A percentile compares a stretch with the other conserved stretches of the same genome.
These are phyloP conservation scores for Dryobota labecula DNA, from an alignment of 2,888 invertebrate genomes.

Conservation along the genomic window DNA sequence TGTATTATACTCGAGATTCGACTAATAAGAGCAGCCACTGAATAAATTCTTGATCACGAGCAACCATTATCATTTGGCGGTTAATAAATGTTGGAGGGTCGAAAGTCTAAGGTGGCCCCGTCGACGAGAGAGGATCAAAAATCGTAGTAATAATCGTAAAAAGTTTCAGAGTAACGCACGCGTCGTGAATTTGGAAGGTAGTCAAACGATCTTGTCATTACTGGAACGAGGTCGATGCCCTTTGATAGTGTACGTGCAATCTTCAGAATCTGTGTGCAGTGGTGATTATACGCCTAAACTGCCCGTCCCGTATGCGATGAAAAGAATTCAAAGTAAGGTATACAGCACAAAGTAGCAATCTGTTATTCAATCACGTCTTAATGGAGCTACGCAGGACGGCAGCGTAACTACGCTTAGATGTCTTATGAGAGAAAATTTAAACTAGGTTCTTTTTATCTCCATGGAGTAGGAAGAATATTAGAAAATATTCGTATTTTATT, in stretches of 20 bases:
- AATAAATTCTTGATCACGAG: slow-evolving; percentile 83
- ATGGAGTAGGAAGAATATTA: slow-evolving; percentile 30
- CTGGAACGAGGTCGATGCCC: slow-evolving; percentile 73
- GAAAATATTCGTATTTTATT: slow-evolving; percentile 36
- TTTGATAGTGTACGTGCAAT: slow-evolving; percentile 71
- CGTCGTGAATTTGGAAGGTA: slow-evolving; percentile 83
- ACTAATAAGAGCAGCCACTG: slow-evolving; percentile 72
- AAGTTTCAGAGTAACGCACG: slow-evolving; percentile 86
- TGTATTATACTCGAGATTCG: slow-evolving; percentile 62
- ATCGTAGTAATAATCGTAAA: slow-evolving; percentile 88
- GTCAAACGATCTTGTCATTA: slow-evolving; percentile 81
- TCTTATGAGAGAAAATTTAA: slow-evolving; percentile 44
- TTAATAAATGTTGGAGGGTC: slow-evolving; percentile 83
- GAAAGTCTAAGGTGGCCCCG: slow-evolving; percentile 81
- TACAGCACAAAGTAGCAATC: slow-evolving; percentile 57
- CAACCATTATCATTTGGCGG: slow-evolving; percentile 86
- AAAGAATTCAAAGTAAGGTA: slow-evolving; percentile 58
- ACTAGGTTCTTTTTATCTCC: slow-evolving; percentile 26
- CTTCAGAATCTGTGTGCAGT: slow-evolving; percentile 65
- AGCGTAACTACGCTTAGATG: slow-evolving; percentile 45
- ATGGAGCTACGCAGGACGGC: slow-evolving; percentile 50
- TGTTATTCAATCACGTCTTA: slow-evolving; percentile 66
- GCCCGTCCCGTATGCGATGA: slow-evolving; percentile 57
- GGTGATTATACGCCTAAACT: slow-evolving; percentile 59
- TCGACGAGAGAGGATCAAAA: slow-evolving; percentile 83